Conservation (phyloP, 1,140 invertebrate species). For the Danaus melanippus region DNA sequence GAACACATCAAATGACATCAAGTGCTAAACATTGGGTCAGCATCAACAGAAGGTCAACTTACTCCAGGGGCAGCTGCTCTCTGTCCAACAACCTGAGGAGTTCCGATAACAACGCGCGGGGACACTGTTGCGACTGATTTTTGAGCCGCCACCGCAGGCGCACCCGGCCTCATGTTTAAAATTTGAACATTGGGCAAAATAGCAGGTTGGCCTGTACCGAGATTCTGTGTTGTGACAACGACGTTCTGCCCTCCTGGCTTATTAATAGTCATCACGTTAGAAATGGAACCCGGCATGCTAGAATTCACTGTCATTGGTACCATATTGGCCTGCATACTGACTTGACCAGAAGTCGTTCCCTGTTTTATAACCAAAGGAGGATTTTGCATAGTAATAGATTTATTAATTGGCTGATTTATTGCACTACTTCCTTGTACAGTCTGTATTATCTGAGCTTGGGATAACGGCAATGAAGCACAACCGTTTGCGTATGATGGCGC, state of each 20-base stretch:
- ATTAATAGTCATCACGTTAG: constrained; percentile 69
- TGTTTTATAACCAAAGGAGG: constrained; percentile 81
- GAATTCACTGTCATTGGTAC: constrained; percentile 79
- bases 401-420: constrained; percentile 73
- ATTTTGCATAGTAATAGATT: constrained; percentile 68
- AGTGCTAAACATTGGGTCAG: constrained; percentile 2
- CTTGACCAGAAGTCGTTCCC: constrained; percentile 71
- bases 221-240: constrained; percentile 73
- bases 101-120: constrained; percentile 84
- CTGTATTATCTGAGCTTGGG: constrained; percentile 60
- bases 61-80: constrained; percentile 85
- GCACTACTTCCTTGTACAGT: constrained; percentile 46
- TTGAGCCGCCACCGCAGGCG: constrained; percentile 78
- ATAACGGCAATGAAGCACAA: constrained; percentile 67
- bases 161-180: constrained; percentile 84
- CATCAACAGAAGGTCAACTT: constrained; percentile 59
- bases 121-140: constrained; percentile 81
- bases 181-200: constrained; percentile 87
- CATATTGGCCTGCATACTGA: constrained; percentile 74
- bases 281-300: constrained; percentile 58
- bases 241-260: constrained; percentile 71
- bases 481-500: constrained; percentile 75
- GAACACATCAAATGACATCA: neutral
- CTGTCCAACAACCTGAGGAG: constrained; percentile 84
- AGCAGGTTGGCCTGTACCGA: constrained; percentile 73